Percentiles rank a stretch among this genome's conserved stretches.
phyloP scores from a whole-genome alignment of 2,888 invertebrate genomes.

The Tridacna gigas region DNA sequence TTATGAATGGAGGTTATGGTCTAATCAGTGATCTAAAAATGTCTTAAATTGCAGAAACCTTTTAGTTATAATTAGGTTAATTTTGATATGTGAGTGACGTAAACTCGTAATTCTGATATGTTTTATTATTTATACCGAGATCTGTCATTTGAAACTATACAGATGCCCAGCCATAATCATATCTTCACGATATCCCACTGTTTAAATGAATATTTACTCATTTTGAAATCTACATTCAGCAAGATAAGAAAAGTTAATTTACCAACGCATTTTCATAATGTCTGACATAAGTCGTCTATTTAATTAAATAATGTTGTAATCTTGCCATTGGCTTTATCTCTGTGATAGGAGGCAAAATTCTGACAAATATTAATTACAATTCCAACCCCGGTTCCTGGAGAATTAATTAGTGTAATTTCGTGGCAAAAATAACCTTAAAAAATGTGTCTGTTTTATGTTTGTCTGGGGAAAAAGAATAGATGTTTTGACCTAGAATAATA shows the following conservation, averaged over 20 bases:
- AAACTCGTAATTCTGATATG: slow-evolving; percentile 64
- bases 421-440: slow-evolving; percentile 25
- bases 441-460: slow-evolving; percentile 27
- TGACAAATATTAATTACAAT: slow-evolving; percentile 64
- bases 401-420: slow-evolving; percentile 29
- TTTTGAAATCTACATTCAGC: slow-evolving; percentile 63
- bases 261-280: slow-evolving; percentile 67
- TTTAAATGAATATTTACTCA: slow-evolving; percentile 69
- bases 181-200: slow-evolving; percentile 60
- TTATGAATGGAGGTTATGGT: slow-evolving; percentile 58
- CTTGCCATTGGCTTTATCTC: slow-evolving; percentile 34
- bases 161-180: slow-evolving; percentile 62
- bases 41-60: slow-evolving; percentile 66
- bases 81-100: slow-evolving; percentile 67
- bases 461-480: slow-evolving; percentile 16
- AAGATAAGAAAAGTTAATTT: slow-evolving; percentile 67
- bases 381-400: slow-evolving; percentile 27
- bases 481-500: slow-evolving; percentile 18
- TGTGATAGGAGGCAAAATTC: slow-evolving; percentile 45
- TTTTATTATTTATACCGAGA: slow-evolving; percentile 62
- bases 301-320: slow-evolving; percentile 62
- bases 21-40: slow-evolving; percentile 66
- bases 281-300: slow-evolving; percentile 63
- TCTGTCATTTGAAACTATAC: slow-evolving; percentile 63
- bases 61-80: slow-evolving; percentile 70